These are phyloP conservation scores for Eupleurogrammus muticus DNA, from an alignment of 2,797 vertebrate species.

Conservation along the genomic window DNA sequence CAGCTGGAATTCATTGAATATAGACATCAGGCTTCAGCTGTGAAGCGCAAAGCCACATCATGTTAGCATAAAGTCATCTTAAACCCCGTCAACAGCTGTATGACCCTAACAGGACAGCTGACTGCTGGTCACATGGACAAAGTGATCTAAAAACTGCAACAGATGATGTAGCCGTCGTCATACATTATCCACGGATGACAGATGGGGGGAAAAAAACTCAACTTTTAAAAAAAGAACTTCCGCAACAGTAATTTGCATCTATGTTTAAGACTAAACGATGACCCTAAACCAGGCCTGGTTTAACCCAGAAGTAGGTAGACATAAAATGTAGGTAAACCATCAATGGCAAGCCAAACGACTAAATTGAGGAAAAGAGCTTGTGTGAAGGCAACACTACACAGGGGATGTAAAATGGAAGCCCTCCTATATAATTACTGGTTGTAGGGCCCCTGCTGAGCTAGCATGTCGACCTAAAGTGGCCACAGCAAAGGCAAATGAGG, in stretches of 20 bases:
- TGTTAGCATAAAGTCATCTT: conserved; percentile 44
- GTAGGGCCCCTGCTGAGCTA: conserved; percentile 75
- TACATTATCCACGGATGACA: conserved; percentile 50
- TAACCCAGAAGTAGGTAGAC: conserved; percentile 24
- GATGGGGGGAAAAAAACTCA: conserved; percentile 33
- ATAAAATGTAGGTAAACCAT: conserved; percentile 54
- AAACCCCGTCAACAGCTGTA: conserved; percentile 51
- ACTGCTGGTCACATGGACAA: conserved; percentile 29
- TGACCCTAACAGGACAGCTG: conserved; percentile 43
- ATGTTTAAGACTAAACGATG: conserved; percentile 8
- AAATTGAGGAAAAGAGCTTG: conserved; percentile 64
- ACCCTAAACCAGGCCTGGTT: conserved; percentile 27
- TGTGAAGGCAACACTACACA: conserved; percentile 76
- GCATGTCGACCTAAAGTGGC: conserved; percentile 81
- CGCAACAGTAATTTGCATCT: conserved; percentile 15
- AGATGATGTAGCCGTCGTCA: conserved; percentile 50
- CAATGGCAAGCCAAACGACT: conserved; percentile 58
- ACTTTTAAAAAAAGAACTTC: conserved; percentile 39
- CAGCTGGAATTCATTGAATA: conserved; percentile 31
- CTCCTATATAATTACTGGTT: conserved; percentile 83
- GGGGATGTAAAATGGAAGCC: conserved; percentile 79
- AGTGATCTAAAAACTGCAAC: conserved; percentile 35
- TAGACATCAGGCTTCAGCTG: conserved; percentile 34
- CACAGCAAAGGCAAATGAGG: conserved; percentile 86
- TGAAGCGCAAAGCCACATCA: conserved; percentile 52